phyloP scores from a whole-genome alignment of 2,113 vertebrate species.

The Xiphophorus couchianus region DNA sequence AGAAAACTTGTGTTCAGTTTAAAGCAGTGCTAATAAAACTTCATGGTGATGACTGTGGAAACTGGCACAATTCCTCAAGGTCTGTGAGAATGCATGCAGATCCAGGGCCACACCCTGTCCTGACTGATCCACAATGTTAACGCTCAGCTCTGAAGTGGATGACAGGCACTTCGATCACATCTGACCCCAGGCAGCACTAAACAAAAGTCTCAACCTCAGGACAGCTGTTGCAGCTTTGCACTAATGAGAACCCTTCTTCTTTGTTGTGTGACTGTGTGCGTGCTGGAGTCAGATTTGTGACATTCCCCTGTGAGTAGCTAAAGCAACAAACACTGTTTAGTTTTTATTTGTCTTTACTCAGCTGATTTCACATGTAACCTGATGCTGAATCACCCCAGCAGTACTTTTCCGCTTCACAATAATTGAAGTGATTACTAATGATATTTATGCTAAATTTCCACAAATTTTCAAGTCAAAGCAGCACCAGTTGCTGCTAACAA shows the following conservation, averaged over 20 bases:
- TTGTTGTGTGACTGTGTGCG: conserved; percentile 23
- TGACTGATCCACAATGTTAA: conserved; percentile 57
- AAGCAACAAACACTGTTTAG: conserved; percentile 51
- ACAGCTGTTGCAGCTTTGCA: conserved; percentile 42
- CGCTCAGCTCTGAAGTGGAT: conserved; percentile 31
- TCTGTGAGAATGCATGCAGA: background rate
- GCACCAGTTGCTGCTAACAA: background rate
- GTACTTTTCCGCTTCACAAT: background rate
- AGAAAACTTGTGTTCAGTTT: background rate
- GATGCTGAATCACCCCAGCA: conserved; percentile 20
- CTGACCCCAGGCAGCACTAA: conserved; percentile 35
- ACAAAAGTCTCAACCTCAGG: conserved; percentile 24
- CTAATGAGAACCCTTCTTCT: conserved; percentile 69
- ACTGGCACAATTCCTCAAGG: conserved; percentile 17
- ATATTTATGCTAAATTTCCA: background rate
- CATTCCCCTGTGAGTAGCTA: conserved; percentile 71
- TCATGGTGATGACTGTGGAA: conserved; percentile 20
- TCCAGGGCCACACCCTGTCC: conserved; percentile 46
- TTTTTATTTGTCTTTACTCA: conserved; percentile 26
- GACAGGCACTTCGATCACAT: conserved; percentile 44
- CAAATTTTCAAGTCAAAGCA: background rate
- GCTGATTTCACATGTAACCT: conserved; percentile 38
- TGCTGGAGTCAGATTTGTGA: conserved; percentile 51
- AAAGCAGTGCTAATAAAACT: conserved; percentile 1
- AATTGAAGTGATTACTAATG: background rate